Percentiles rank a stretch among this genome's conserved stretches.
These are phyloP conservation scores for Genyomyrus donnyi DNA, from an alignment of 2,113 vertebrate species.

Conservation along the genomic window DNA sequence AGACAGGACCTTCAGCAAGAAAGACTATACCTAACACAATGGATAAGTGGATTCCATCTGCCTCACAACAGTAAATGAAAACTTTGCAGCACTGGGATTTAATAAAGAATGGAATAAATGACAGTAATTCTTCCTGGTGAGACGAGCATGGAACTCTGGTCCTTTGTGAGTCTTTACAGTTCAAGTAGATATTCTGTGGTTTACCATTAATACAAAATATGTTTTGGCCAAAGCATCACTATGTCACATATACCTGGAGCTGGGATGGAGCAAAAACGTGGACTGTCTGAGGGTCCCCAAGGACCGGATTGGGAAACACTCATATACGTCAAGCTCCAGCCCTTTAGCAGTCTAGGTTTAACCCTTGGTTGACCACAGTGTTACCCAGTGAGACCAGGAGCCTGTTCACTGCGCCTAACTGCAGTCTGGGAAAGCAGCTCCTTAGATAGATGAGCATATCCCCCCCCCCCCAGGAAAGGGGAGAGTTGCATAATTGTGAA, in stretches of 20 bases:
- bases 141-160: not conserved
- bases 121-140: not conserved
- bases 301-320: not conserved
- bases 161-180: not conserved
- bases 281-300: not conserved
- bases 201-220: not conserved
- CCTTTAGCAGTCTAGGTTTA: not conserved
- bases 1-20: not conserved
- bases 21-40: not conserved
- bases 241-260: not conserved
- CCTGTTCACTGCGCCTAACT: not conserved
- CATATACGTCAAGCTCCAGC: not conserved
- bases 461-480: not conserved
- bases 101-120: not conserved
- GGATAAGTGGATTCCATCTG: not conserved
- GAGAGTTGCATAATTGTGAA: conserved; percentile 5
- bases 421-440: not conserved
- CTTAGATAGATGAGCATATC: not conserved
- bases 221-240: not conserved
- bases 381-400: not conserved
- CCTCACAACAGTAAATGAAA: not conserved
- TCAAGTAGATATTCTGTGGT: not conserved
- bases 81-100: not conserved
- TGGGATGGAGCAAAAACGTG: not conserved
- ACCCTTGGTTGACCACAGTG: not conserved